Conservation (phyloP, 35 echinoderm and acorn worm species). For the Chiridota heheva region DNA sequence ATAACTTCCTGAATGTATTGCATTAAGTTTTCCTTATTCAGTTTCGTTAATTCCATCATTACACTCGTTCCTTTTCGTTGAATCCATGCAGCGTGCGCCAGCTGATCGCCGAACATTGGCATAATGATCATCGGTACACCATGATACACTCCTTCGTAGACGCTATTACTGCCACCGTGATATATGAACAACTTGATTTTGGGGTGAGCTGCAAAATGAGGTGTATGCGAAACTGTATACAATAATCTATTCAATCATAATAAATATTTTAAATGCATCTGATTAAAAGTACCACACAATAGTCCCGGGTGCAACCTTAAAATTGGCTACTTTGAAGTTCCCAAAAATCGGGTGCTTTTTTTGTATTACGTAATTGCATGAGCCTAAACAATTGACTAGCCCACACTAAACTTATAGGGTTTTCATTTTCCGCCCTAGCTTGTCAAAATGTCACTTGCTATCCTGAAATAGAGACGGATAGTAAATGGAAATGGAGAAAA, state of each 20-base stretch:
- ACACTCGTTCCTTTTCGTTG: conserved; percentile 16
- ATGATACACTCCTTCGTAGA: conserved; percentile 33
- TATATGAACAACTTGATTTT: conserved; percentile 19
- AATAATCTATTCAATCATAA: not conserved
- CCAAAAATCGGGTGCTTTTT: too few species aligned
- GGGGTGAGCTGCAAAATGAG: conserved; percentile 19
- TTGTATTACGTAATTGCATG: too few species aligned
- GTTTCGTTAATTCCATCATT: not conserved
- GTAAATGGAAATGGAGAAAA: too few species aligned
- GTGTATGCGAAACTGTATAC: not conserved
- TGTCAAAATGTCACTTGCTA: too few species aligned
- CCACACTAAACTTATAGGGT: too few species aligned
- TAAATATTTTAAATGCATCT: too few species aligned
- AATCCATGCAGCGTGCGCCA: conserved; percentile 16
- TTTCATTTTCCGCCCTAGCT: too few species aligned
- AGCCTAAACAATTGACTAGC: too few species aligned
- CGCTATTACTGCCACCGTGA: conserved; percentile 34
- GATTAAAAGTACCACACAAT: too few species aligned
- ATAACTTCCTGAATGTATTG: not conserved
- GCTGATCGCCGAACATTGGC: conserved; percentile 29
- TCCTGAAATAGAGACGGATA: too few species aligned
- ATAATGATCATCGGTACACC: conserved; percentile 39
- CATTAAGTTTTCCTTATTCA: conserved; percentile 3
- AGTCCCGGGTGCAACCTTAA: too few species aligned
- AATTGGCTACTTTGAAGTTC: too few species aligned